Conservation (phyloP, 30 jellyfish, hydroid and myxozoan species). For the Aurelia sp. region DNA sequence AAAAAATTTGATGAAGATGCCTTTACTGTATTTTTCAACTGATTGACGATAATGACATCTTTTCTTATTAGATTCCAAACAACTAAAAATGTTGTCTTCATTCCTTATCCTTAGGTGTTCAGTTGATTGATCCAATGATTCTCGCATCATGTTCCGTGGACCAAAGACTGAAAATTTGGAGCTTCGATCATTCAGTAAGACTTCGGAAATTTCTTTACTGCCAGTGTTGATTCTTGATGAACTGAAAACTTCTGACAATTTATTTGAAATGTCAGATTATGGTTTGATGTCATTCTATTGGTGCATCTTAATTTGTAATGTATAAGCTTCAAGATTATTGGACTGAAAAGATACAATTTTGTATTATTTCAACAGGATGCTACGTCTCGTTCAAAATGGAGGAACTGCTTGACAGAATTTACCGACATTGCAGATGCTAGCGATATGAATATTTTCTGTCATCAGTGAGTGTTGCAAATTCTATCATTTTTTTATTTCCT, state of each 20-base stretch:
- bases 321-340: too few relatives aligned
- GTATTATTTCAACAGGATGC: neutral
- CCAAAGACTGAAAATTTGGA: constrained; percentile 57
- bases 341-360: neutral
- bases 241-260: neutral
- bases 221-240: neutral
- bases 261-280: neutral
- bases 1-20: too few relatives aligned
- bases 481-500: too few relatives aligned
- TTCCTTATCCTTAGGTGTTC: constrained; percentile 10
- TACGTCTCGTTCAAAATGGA: constrained; percentile 2
- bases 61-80: too few relatives aligned
- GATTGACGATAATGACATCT: too few relatives aligned
- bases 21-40: too few relatives aligned
- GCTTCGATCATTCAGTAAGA: too few relatives aligned
- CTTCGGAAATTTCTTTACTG: neutral
- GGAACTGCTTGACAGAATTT: neutral
- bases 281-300: neutral
- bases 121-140: neutral
- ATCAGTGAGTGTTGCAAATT: too few relatives aligned
- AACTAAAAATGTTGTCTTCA: too few relatives aligned
- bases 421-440: constrained; percentile 44
- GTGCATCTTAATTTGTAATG: neutral
- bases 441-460: neutral
- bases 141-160: constrained; percentile 45